Evolutionary conservation across 2,797 vertebrate genomes (phyloP), one percentile per base, ranked within the genome.

Genomic region (Chloroceryle inda): DNA sequence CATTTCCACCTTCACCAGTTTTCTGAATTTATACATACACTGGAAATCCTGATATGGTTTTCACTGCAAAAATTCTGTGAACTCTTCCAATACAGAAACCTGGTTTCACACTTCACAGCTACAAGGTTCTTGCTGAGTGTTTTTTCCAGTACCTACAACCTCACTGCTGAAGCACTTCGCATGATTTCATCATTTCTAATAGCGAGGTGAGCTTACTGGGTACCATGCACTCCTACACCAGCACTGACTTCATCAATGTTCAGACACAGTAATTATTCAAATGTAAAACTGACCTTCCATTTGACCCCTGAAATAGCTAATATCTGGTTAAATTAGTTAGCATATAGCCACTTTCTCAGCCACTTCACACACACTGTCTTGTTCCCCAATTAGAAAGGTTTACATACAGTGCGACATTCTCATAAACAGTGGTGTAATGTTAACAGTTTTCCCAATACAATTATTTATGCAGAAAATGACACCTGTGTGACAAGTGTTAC

Each of bases 381-480:
- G 76, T 89, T 95, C 94, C 78, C 96, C 77, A 62, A 52, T 96
- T 96, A 96, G 76, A 89, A 94, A 85, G 44, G 53, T 82, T 94
- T 35, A 88, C 96, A 97, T 98, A 98, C 98, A 99, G 98, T 99
- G 98, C 96, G 94, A 98, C 97, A 98, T 98, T 98, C 98, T 98
- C 98, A 97, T 97, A 92, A 98, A 98, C 98, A 98, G 83, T 95
- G 97, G 98, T 98, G 97, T 96, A 96, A 98, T 98, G 98, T 98
- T 98, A 98, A 98, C 97, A 96, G 97, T 80, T 89, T 97, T 95
- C 92, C 93, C 88, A 92, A 73, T 83, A 88, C 91, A 94, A 97
- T 88, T 91, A 96, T 72, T 93, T 96, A 98, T 96, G 97, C 96
- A 97, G 85, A 93, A 91, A 87, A 88, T 92, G 91, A 91, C 77